Evolutionary conservation across 1,140 invertebrate species (phyloP).

Genomic region (Papilio helenus): DNA sequence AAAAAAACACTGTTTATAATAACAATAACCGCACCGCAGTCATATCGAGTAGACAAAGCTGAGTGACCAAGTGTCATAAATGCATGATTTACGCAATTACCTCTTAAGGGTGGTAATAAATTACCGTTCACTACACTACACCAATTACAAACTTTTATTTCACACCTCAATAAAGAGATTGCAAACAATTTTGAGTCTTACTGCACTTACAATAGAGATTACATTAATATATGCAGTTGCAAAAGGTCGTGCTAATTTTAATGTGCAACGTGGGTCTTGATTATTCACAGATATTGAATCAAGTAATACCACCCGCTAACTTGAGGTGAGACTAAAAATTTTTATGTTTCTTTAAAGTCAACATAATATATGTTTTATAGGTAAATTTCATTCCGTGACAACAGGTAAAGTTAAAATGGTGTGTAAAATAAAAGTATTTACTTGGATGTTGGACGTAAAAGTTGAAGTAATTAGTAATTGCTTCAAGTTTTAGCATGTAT

Average conservation of each 20-base stretch:
- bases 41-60: conserved; percentile 70
- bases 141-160: conserved; percentile 54
- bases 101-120: conserved; percentile 79
- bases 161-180: conserved; percentile 37
- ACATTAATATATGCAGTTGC: not conserved
- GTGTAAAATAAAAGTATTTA: not conserved
- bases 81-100: conserved; percentile 81
- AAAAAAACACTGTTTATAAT: conserved; percentile 53
- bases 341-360: conserved; percentile 54
- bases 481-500: too few species aligned
- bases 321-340: conserved; percentile 69
- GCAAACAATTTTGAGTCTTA: conserved; percentile 50
- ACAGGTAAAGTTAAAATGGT: conserved; percentile 18
- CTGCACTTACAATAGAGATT: conserved; percentile 30
- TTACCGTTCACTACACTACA: conserved; percentile 75
- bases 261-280: conserved; percentile 62
- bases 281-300: conserved; percentile 78
- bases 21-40: conserved; percentile 65
- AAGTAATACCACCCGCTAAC: conserved; percentile 76
- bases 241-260: conserved; percentile 40
- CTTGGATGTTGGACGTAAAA: not conserved
- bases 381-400: conserved; percentile 51
- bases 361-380: conserved; percentile 57
- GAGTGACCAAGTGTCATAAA: conserved; percentile 78
- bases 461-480: too few species aligned